Base-by-base conservation (phyloP, 2,888 invertebrate species). In the Pyrrhia umbra region DNA sequence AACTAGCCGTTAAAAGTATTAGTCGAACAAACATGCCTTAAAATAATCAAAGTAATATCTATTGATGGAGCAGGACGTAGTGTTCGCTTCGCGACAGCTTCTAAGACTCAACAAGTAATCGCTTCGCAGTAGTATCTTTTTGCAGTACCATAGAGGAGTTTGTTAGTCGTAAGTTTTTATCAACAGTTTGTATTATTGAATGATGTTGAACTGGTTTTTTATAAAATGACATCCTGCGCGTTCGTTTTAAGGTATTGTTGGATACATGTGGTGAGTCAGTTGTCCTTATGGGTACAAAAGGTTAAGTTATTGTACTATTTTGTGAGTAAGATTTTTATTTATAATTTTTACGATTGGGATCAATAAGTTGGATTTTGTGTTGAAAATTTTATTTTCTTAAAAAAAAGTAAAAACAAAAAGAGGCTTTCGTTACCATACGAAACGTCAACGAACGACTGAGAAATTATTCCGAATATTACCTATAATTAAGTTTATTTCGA, bases 401-500 rank as follows among this genome's bases (percentile, higher is more conserved):
- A 88, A 86, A 82, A 85, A 85, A 81, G 78, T 83, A 82, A 82
- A 82, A 82, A 51, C 45, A 90, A 89, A 91, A 92, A 90, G 80
- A 91, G 91, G 90, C 87, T 90, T 90, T 92, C 92, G 93, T 90
- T 86, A 79, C 57, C 68, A 68, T 77, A 82, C 92, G 91, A 90
- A 88, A 88, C 80, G 87, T 90, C 90, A 91, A 94, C 95, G 95
- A 95, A 95, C 95, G 95, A 95, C 95, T 95, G 95, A 95, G 92
- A 94, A 91, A 92, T 86, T 90, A 94, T 95, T 95, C 95, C 80
- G 80, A 80, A 81, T 80, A 81, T 77, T 67, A n/a, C n/a, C n/a
- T n/a, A 78, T 77, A 56, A 42, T 74, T 75, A 91, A 90, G 91
- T 89, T 90, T 80, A 87, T 81, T 79, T 85, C 89, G 89, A 89